A percentile compares a stretch with the other conserved stretches of the same genome.
phyloP scores from a whole-genome alignment of 2,797 vertebrate genomes.

The Sebastes wilsoni region DNA sequence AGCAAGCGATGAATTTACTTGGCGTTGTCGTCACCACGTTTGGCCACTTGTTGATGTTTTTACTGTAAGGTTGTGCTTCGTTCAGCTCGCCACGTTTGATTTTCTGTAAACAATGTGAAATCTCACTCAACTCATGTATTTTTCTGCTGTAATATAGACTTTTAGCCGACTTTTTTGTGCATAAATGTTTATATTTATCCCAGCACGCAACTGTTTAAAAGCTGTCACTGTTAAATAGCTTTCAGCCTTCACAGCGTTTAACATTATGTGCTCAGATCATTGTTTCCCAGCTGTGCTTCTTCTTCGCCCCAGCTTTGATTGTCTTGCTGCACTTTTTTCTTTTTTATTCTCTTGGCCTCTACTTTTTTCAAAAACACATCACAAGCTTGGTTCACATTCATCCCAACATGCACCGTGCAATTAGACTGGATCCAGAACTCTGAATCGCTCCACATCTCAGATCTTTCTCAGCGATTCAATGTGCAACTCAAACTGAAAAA shows the following conservation, averaged over 20 bases:
- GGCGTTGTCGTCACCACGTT: neutral
- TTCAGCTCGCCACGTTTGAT: constrained; percentile 31
- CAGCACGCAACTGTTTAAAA: constrained; percentile 44
- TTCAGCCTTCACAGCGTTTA: constrained; percentile 22
- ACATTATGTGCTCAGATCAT: constrained; percentile 31
- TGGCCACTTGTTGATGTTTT: constrained; percentile 19
- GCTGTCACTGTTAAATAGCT: constrained; percentile 45
- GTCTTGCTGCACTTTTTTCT: neutral
- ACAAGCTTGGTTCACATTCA: constrained; percentile 13
- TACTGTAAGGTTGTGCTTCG: constrained; percentile 44
- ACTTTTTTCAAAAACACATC: neutral
- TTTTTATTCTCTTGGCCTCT: neutral
- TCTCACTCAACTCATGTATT: constrained; percentile 45
- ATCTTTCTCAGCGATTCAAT: neutral
- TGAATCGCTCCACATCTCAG: neutral
- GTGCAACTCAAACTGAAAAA: neutral
- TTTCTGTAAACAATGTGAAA: constrained; percentile 71
- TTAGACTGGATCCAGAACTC: neutral
- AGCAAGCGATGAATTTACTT: constrained; percentile 49
- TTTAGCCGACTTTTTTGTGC: constrained; percentile 55
- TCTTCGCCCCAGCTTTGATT: neutral
- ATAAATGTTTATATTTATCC: constrained; percentile 70
- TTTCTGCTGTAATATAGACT: constrained; percentile 72
- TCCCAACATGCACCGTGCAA: neutral
- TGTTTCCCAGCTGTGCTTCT: constrained; percentile 2